Percentiles rank a stretch among this genome's conserved stretches.
Evolutionary conservation across 2,797 vertebrate genomes (phyloP).

Genomic region (Lagorchestes hirsutus): DNA sequence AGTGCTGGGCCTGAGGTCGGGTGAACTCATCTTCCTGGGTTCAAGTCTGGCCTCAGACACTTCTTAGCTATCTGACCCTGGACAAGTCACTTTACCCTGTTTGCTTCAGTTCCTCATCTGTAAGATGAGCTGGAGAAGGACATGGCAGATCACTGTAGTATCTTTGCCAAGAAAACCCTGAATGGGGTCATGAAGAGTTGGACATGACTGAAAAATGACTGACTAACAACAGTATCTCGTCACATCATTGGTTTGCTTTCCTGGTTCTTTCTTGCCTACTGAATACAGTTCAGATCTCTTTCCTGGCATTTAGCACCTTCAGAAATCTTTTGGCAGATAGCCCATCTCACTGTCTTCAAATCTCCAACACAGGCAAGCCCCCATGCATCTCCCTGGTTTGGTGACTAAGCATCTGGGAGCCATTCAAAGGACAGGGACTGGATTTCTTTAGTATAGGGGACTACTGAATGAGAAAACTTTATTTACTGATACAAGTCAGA

Average conservation of each 20-base stretch:
- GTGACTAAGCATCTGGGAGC: not conserved
- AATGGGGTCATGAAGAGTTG: not conserved
- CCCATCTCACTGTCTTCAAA: not conserved
- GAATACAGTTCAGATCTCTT: not conserved
- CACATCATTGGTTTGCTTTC: not conserved
- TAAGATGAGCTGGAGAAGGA: not conserved
- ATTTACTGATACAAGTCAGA: not conserved
- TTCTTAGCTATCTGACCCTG: not conserved
- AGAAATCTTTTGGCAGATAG: not conserved
- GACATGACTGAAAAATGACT: not conserved
- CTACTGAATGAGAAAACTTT: not conserved
- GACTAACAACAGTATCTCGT: not conserved
- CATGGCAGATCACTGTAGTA: not conserved
- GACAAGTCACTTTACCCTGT: not conserved
- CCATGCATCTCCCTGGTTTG: not conserved
- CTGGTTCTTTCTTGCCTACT: not conserved
- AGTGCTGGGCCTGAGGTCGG: not conserved
- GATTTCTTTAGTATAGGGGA: not conserved
- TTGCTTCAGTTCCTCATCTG: conserved; percentile 34
- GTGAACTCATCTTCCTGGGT: not conserved
- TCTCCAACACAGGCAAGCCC: not conserved
- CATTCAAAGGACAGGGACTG: not conserved
- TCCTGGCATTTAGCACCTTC: not conserved
- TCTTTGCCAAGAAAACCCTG: not conserved
- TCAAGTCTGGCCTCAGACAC: not conserved